These are phyloP conservation scores for Epizoanthus fatuus DNA, from an alignment of 92 coral and sea anemone genomes.

Conservation along the genomic window DNA sequence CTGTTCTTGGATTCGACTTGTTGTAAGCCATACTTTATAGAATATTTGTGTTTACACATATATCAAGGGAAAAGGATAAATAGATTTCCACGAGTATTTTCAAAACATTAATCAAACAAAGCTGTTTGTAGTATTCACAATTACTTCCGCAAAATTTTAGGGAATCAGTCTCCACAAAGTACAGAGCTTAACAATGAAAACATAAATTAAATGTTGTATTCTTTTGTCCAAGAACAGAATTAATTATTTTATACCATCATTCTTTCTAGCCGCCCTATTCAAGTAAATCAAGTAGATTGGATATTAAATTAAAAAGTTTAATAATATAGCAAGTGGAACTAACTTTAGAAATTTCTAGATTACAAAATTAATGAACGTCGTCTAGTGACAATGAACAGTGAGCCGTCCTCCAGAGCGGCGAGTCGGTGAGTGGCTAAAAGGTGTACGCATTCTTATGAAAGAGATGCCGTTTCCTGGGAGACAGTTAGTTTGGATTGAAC, in stretches of 20 bases:
- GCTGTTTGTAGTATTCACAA: too few relatives aligned
- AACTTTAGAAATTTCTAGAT: not conserved
- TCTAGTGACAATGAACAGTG: not conserved
- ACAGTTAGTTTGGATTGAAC: not conserved
- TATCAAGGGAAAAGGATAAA: too few relatives aligned
- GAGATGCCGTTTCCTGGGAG: not conserved
- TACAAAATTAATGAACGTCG: not conserved
- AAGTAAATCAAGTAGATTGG: not conserved
- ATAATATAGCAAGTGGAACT: constrained; percentile 1
- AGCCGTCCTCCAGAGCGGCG: not conserved
- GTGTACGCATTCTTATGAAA: not conserved
- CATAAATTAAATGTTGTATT: not conserved
- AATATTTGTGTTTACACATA: too few relatives aligned
- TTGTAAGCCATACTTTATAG: too few relatives aligned
- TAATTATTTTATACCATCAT: not conserved
- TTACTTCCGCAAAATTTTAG: too few relatives aligned
- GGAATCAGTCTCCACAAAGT: too few relatives aligned
- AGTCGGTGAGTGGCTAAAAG: not conserved
- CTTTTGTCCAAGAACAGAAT: constrained; percentile 1
- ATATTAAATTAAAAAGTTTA: not conserved
- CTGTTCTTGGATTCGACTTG: too few relatives aligned
- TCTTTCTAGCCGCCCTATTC: not conserved
- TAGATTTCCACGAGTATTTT: too few relatives aligned
- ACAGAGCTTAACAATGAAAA: too few relatives aligned
- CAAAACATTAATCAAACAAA: too few relatives aligned